Evolutionary conservation across 2,797 vertebrate genomes (phyloP).

Genomic region (Megalops cyprinoides): DNA sequence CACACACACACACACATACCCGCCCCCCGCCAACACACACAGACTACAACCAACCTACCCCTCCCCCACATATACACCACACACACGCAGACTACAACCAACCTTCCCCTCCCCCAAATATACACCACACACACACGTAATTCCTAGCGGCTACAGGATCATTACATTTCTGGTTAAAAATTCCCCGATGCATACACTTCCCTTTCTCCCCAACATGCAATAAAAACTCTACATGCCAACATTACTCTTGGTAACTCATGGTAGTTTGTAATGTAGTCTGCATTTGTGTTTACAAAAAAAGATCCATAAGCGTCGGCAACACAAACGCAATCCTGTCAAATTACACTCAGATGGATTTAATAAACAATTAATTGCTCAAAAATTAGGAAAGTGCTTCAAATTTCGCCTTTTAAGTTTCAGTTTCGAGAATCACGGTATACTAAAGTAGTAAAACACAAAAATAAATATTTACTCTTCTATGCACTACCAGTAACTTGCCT

Average conservation of each 20-base stretch:
- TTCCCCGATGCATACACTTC: not conserved
- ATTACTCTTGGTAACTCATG: not conserved
- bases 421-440: slow-evolving; percentile 71
- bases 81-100: no score
- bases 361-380: slow-evolving; percentile 71
- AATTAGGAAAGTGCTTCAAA: slow-evolving; percentile 82
- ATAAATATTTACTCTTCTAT: slow-evolving; percentile 82
- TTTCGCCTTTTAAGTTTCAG: slow-evolving; percentile 82
- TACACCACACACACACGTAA: no score
- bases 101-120: no score
- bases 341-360: slow-evolving; percentile 78
- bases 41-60: no score
- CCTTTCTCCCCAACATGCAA: not conserved
- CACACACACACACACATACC: not conserved
- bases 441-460: slow-evolving; percentile 74
- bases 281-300: not conserved
- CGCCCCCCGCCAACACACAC: not conserved
- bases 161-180: slow-evolving; percentile 12
- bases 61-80: no score
- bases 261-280: not conserved
- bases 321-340: slow-evolving; percentile 33
- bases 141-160: slow-evolving; percentile 19
- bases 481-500: slow-evolving; percentile 81
- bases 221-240: not conserved
- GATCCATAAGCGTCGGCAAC: not conserved